These are phyloP conservation scores for Oreocharis arfaki DNA, from an alignment of 2,113 vertebrate species.

Conservation along the genomic window DNA sequence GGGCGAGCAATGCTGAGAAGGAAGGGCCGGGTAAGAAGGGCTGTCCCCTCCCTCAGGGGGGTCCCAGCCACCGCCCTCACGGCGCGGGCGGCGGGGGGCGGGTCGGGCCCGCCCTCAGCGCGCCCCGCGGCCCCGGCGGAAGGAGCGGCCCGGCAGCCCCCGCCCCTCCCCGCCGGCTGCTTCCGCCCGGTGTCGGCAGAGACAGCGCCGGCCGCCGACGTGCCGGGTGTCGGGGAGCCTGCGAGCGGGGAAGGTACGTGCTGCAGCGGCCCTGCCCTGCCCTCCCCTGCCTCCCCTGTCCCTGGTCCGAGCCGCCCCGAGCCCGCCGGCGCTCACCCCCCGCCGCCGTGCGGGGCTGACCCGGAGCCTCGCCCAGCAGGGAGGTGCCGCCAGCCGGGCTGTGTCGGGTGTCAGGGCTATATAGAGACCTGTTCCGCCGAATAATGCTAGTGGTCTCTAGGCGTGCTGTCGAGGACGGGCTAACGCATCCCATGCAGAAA, in stretches of 20 bases:
- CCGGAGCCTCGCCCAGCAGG: not conserved
- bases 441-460: rapidly evolving
- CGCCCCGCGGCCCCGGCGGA: not conserved
- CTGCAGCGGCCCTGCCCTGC: not conserved
- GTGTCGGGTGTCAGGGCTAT: not conserved
- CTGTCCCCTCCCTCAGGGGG: rapidly evolving
- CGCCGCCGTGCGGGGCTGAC: not conserved
- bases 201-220: not conserved
- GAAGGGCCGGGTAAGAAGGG: not conserved
- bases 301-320: not conserved
- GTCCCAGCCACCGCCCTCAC: rapidly evolving
- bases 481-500: not conserved
- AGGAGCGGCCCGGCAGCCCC: not conserved
- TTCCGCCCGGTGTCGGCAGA: not conserved
- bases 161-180: not conserved
- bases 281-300: not conserved
- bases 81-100: not conserved
- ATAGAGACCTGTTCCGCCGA: rapidly evolving
- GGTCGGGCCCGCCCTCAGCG: not conserved
- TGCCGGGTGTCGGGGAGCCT: not conserved
- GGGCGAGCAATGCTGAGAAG: rapidly evolving
- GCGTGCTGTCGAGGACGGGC: not conserved
- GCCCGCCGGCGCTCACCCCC: rapidly evolving
- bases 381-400: not conserved
- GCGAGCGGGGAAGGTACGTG: conserved; percentile 17